These are phyloP conservation scores for Conus canariensis DNA, from an alignment of 2,888 invertebrate genomes.

Conservation along the genomic window DNA sequence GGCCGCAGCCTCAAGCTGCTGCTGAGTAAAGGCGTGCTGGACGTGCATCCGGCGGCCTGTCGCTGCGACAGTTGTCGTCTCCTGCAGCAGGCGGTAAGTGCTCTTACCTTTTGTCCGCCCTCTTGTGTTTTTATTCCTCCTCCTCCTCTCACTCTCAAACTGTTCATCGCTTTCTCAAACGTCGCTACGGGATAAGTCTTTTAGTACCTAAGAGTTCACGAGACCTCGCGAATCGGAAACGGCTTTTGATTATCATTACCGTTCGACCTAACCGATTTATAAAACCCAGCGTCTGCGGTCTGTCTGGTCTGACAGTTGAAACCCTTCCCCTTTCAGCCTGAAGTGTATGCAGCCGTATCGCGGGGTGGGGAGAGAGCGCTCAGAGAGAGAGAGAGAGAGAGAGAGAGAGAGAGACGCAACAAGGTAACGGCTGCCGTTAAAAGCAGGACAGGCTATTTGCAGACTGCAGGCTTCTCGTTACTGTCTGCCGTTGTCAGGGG, in stretches of 20 bases:
- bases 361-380: neutral
- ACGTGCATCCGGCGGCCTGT: conserved; percentile 78
- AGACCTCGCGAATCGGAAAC: too few relatives aligned
- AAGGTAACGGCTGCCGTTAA: too few relatives aligned
- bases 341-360: conserved; percentile 7
- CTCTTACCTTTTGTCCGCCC: conserved; percentile 11
- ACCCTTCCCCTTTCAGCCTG: neutral
- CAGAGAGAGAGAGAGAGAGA: neutral
- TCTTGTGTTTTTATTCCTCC: neutral
- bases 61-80: conserved; percentile 74
- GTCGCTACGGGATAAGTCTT: too few relatives aligned
- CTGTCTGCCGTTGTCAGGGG: neutral
- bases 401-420: neutral
- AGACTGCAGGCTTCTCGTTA: neutral
- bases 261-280: too few relatives aligned
- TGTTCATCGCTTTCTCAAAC: neutral
- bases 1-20: conserved; percentile 80
- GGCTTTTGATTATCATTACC: neutral
- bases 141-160: neutral
- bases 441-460: neutral
- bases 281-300: conserved; percentile 8
- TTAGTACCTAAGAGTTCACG: too few relatives aligned
- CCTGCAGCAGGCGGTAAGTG: conserved; percentile 55
- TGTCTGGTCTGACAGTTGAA: conserved; percentile 21
- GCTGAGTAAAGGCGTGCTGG: conserved; percentile 79